Conservation (phyloP, 37 sponge, comb jelly and placozoan genomes). For the Beroe forskalii region DNA sequence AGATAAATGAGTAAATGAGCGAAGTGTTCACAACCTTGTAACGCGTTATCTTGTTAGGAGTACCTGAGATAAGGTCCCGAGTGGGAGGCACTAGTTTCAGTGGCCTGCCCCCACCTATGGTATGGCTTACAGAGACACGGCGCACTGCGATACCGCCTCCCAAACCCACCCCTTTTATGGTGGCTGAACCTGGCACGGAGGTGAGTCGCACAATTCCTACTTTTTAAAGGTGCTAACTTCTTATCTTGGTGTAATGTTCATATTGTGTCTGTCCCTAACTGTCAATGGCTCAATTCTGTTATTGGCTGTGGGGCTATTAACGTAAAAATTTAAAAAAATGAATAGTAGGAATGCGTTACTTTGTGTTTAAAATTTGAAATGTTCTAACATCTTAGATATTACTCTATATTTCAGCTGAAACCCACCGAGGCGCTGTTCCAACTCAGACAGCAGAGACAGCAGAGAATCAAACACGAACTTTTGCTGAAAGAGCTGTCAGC, state of each 20-base stretch:
- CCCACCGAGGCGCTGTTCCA: constrained; percentile 63
- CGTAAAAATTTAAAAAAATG: no score
- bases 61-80: constrained; percentile 35
- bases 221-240: neutral
- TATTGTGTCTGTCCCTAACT: no score
- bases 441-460: constrained; percentile 58
- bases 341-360: no score
- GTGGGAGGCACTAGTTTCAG: constrained; percentile 62
- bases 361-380: no score
- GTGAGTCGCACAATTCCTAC: neutral
- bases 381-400: no score
- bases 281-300: no score
- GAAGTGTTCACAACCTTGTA: no score
- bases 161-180: constrained; percentile 41
- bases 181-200: neutral
- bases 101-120: constrained; percentile 45
- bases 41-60: neutral
- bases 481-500: constrained; percentile 55
- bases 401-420: constrained; percentile 31
- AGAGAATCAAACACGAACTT: constrained; percentile 46
- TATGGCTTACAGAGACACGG: constrained; percentile 54
- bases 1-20: no score
- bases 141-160: constrained; percentile 47
- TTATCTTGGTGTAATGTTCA: neutral
- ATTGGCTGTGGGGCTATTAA: no score